Conservation (phyloP, 1,140 invertebrate species). For the Chymomyza costata region DNA sequence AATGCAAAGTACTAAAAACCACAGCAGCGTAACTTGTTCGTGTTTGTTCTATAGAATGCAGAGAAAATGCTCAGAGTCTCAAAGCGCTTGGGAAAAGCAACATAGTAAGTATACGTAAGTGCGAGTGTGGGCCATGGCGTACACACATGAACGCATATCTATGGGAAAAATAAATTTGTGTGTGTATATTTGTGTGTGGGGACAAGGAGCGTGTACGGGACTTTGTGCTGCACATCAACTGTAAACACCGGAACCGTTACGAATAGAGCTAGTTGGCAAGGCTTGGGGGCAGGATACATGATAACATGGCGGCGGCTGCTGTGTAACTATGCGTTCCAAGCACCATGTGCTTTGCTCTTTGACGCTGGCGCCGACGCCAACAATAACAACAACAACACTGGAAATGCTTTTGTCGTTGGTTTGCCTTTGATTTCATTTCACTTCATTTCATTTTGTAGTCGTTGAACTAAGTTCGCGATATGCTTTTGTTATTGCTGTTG, state of each 20-base stretch:
- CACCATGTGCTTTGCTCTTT: constrained; percentile 42
- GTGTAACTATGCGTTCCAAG: constrained; percentile 32
- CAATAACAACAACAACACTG: too few species aligned
- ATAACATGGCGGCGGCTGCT: not conserved
- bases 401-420: not conserved
- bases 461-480: constrained; percentile 32
- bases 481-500: not conserved
- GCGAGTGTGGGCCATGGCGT: not conserved
- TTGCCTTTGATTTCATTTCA: constrained; percentile 71
- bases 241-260: constrained; percentile 48
- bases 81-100: too few species aligned
- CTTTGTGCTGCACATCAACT: constrained; percentile 50
- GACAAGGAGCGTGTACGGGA: too few species aligned
- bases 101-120: too few species aligned
- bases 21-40: too few species aligned
- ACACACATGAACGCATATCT: constrained; percentile 40
- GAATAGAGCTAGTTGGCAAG: too few species aligned
- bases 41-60: too few species aligned
- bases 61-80: too few species aligned
- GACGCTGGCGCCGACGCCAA: constrained; percentile 27
- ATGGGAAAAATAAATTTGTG: constrained; percentile 22
- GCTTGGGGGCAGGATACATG: not conserved
- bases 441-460: constrained; percentile 66
- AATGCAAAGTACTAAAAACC: constrained; percentile 42
- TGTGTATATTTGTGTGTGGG: constrained; percentile 25